Percentiles rank a stretch among this genome's conserved stretches.
These are phyloP conservation scores for Microcebus ravelobensis DNA, from an alignment of 2,113 vertebrate species.

Conservation along the genomic window DNA sequence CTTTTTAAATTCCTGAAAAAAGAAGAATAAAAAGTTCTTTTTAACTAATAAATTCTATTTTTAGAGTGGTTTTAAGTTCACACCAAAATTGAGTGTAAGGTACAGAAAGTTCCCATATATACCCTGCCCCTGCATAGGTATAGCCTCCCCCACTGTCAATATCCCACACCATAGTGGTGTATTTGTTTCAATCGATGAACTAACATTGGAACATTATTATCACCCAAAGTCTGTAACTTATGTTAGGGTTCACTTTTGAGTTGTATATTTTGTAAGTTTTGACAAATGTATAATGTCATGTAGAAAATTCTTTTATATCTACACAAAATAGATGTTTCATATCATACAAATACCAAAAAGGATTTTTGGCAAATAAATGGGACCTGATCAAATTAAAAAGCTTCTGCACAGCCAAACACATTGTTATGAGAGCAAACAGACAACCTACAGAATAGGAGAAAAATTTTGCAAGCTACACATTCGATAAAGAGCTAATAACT, in stretches of 20 bases:
- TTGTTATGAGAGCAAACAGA: no score
- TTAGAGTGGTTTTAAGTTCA: background rate
- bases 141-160: background rate
- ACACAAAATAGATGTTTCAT: background rate
- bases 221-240: background rate
- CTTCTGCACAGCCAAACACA: no score
- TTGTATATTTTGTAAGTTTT: background rate
- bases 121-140: background rate
- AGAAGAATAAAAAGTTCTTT: background rate
- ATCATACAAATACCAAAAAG: background rate
- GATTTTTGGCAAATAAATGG: no score
- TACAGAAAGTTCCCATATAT: background rate
- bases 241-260: background rate
- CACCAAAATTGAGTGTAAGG: background rate
- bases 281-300: background rate
- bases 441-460: no score
- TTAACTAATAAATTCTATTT: background rate
- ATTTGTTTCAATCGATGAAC: background rate
- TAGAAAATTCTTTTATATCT: background rate
- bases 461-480: no score
- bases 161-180: background rate
- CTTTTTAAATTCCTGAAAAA: background rate
- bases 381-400: no score
- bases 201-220: background rate
- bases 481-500: no score